Base-by-base conservation (phyloP, 2,888 invertebrate genomes). In the Thyatira batis region DNA sequence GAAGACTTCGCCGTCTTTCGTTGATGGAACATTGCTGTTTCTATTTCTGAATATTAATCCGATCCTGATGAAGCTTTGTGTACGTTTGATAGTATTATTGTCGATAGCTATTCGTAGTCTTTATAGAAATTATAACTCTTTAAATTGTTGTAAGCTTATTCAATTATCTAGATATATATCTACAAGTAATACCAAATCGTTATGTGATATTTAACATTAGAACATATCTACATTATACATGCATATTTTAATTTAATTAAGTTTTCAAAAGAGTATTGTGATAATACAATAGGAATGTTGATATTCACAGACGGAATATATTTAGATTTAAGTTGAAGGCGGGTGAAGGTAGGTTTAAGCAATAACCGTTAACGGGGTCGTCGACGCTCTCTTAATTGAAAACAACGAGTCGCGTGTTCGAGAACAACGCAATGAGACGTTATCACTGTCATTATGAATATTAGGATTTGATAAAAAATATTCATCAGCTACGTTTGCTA, bases 11-110 rank as follows among this genome's bases (percentile, higher is more conserved):
- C 54, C 63, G 52, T 53, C 49, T 59, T 51, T 53, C 55, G 51
- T 60, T 61, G 59, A 58, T 63, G 58, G 53, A 55, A 64, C 58
- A 63, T 65, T 63, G 57, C 61, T 64, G 65, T 73, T 72, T 73
- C 71, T 77, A 74, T 78, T 73, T 71, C 66, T 61, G 67, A 63
- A 71, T 70, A 73, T 77, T 71, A 71, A 75, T 69, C 70, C 76
- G 70, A 65, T 70, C 66, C 65, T 65, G 68, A 60, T 59, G 55
- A 60, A 71, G 66, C 75, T 73, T 56, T 65, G 69, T 69, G 73
- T 71, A 72, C 72, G 71, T 71, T 75, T 63, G 66, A 66, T 73
- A 55, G 61, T 55, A 62, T 57, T 61, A 54, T 44, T 52, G 50
- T 69, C 57, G 57, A 58, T 55, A 61, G 13, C 61, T 69, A 63